Conservation (phyloP, 2,113 vertebrate genomes). For the Felis chaus region DNA sequence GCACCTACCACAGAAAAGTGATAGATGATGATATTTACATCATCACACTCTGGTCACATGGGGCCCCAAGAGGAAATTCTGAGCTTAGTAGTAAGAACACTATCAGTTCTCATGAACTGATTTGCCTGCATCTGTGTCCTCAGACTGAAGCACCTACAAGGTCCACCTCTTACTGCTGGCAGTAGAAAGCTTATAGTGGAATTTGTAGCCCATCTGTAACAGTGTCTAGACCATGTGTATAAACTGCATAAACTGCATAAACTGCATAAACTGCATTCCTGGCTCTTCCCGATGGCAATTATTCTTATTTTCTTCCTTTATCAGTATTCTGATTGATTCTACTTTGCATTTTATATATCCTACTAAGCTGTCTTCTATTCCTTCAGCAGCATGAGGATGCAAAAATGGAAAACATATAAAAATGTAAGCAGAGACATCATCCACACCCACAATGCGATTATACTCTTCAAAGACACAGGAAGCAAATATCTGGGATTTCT, state of each 20-base stretch:
- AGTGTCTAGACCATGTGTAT: background rate
- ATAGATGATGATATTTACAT: background rate
- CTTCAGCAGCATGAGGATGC: background rate
- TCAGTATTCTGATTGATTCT: background rate
- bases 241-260: too few relatives aligned
- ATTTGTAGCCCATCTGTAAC: background rate
- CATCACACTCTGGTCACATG: background rate
- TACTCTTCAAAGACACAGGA: background rate
- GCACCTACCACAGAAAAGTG: background rate
- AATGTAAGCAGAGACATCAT: background rate
- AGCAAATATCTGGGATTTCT: background rate
- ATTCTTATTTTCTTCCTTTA: background rate
- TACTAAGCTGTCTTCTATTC: background rate
- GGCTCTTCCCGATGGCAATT: background rate
- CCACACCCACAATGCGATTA: background rate
- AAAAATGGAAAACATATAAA: slow-evolving; percentile 24
- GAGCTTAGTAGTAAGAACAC: background rate
- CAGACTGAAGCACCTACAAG: background rate
- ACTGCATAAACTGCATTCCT: background rate
- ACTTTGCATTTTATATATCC: background rate
- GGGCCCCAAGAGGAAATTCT: background rate
- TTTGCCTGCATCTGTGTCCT: background rate
- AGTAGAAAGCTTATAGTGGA: background rate
- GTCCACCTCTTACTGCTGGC: background rate
- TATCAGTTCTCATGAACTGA: background rate